Base-by-base conservation (phyloP, 2,113 vertebrate genomes). In the Xiphophorus maculatus region DNA sequence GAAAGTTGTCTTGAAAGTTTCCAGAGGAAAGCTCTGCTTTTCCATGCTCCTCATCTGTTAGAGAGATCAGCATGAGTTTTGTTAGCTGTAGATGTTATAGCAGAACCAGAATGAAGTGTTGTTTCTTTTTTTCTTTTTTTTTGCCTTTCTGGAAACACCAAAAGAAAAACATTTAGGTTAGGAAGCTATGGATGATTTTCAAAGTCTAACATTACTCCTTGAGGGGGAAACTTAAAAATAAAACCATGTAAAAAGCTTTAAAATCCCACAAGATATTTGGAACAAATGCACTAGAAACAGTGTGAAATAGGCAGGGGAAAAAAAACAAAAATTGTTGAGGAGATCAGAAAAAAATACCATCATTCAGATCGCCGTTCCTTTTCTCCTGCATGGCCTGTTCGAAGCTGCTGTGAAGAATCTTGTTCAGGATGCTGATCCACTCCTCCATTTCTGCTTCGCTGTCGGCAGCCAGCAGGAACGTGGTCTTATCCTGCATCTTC, bases 401-500 rank as follows among this genome's bases (percentile, higher is more conserved):
- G 33, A 99, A 97, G 86, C 96, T 96, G 91, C 97, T 96, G 90
- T 99, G 97, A 14, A 99, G 96, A 71, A 99, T 99, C 94, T 96
- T 98, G 92, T 98, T 99, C 48, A 99, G 93, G 2, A 94, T 96
- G 69, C 91, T 82, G 85, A 98, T 96, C 98, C 98, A 99, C 74
- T 99, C 98, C 27, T 99, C 98, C 97, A 99, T 98, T 92, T 99
- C 98, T 0, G 86, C 86, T 58, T 99, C 98, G 4, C 96, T 96
- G 82, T 99, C 98, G 6, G 97, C 97, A 17, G 98, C 97, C 90
- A 99, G 87, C 73, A 99, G 95, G 85, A 97, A 99, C 35, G 96
- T 97, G 87, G 97, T 98, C 90, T 98, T 99, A 82, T 99, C 98
- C 88, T 99, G 98, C 98, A 99, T 99, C 94, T 98, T 99, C 76